phyloP scores from a whole-genome alignment of 2,797 vertebrate genomes.

The Melanotaenia trifasciata region DNA sequence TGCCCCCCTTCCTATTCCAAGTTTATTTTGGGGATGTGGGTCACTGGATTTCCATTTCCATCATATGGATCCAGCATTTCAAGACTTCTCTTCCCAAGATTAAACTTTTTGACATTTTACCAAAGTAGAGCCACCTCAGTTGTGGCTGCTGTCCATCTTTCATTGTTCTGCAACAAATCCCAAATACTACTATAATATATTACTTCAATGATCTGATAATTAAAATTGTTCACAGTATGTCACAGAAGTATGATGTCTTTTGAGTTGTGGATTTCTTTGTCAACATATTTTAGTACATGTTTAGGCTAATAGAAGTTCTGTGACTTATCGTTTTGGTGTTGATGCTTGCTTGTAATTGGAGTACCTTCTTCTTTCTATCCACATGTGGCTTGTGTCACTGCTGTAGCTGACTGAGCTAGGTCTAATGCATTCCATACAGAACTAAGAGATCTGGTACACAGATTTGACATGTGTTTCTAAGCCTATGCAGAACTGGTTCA shows the following conservation, averaged over 20 bases:
- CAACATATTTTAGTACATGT: conserved; percentile 67
- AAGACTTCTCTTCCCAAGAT: conserved; percentile 37
- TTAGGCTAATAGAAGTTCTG: conserved; percentile 62
- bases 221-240: conserved; percentile 56
- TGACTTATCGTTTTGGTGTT: conserved; percentile 64
- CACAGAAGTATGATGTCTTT: conserved; percentile 51
- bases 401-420: conserved; percentile 61
- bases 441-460: conserved; percentile 42
- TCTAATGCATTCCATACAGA: conserved; percentile 60
- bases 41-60: conserved; percentile 67
- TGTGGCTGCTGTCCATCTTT: conserved; percentile 48
- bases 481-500: conserved; percentile 49
- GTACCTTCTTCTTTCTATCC: conserved; percentile 66
- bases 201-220: conserved; percentile 64
- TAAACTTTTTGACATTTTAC: conserved; percentile 52
- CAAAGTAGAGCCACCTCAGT: conserved; percentile 35
- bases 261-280: conserved; percentile 64
- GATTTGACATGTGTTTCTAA: conserved; percentile 72
- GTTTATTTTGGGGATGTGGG: conserved; percentile 76
- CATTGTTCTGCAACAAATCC: conserved; percentile 32
- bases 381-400: conserved; percentile 64
- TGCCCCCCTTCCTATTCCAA: conserved; percentile 56
- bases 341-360: conserved; percentile 63
- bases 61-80: conserved; percentile 64
- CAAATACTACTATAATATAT: conserved; percentile 64